Conservation (phyloP, 2,113 vertebrate genomes). For the Rhadina sibilatrix region DNA sequence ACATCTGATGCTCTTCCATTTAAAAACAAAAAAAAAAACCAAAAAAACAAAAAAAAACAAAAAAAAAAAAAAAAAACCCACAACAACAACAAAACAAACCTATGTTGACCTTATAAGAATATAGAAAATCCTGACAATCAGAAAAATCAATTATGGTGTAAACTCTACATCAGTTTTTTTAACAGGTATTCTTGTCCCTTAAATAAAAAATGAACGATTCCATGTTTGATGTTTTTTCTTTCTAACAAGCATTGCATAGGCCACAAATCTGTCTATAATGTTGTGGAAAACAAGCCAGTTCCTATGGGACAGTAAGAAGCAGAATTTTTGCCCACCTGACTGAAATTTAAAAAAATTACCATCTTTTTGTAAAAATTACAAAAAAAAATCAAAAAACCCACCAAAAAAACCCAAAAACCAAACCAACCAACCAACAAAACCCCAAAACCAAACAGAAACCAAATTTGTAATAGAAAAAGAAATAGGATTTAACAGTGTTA, state of each 20-base stretch:
- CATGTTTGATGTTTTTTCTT: background rate
- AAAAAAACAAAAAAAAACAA: background rate
- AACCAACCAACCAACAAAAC: too few relatives aligned
- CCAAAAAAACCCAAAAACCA: too few relatives aligned
- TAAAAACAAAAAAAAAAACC: background rate
- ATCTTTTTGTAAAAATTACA: background rate
- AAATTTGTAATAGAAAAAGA: background rate
- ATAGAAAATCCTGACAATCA: background rate
- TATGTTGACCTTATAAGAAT: background rate
- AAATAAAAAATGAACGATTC: background rate
- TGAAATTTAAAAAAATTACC: background rate
- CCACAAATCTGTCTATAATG: background rate
- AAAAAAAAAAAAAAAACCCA: too few relatives aligned
- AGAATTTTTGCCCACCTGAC: background rate
- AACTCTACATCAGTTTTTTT: background rate
- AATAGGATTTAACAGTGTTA: background rate
- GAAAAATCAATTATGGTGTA: background rate
- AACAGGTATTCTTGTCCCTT: background rate
- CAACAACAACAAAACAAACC: too few relatives aligned
- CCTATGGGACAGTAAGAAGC: background rate
- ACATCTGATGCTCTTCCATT: background rate
- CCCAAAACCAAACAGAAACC: background rate
- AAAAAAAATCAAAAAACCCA: background rate
- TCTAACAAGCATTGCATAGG: background rate
- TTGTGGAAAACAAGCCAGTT: background rate